These are phyloP conservation scores for Rissa tridactyla DNA, from an alignment of 2,113 vertebrate species.

Conservation along the genomic window DNA sequence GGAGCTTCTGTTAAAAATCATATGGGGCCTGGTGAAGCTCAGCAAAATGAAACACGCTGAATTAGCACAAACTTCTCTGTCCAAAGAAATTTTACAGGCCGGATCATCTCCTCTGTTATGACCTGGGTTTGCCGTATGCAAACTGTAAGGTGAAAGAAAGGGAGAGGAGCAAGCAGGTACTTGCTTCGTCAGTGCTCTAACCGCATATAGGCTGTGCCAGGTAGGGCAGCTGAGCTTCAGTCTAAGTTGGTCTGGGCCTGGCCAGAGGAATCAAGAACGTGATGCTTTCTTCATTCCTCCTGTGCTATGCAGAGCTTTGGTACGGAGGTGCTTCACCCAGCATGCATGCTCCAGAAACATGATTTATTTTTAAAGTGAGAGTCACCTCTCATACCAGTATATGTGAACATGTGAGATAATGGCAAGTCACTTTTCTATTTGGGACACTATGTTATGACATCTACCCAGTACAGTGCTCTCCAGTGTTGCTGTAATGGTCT, in stretches of 20 bases:
- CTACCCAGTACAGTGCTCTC: neutral
- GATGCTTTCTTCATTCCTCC: neutral
- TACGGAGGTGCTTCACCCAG: neutral
- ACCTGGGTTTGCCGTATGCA: neutral
- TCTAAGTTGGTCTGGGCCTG: neutral
- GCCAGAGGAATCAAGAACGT: neutral
- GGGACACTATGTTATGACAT: neutral
- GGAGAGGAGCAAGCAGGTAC: neutral
- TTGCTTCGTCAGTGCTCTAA: neutral
- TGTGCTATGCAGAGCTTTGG: neutral
- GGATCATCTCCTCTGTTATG: neutral
- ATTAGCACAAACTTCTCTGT: neutral
- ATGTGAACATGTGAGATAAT: neutral
- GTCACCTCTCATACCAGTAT: neutral
- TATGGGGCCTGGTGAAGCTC: neutral
- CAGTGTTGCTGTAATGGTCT: neutral
- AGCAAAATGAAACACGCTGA: neutral
- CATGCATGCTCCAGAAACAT: neutral
- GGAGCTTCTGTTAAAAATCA: neutral
- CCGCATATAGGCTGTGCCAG: accelerated
- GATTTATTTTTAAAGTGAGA: neutral
- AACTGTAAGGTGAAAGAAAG: neutral
- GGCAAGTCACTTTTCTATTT: neutral
- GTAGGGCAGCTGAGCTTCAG: neutral
- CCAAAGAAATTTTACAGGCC: neutral